Evolutionary conservation across 2,797 vertebrate genomes (phyloP).

Genomic region (Moxostoma hubbsi): DNA sequence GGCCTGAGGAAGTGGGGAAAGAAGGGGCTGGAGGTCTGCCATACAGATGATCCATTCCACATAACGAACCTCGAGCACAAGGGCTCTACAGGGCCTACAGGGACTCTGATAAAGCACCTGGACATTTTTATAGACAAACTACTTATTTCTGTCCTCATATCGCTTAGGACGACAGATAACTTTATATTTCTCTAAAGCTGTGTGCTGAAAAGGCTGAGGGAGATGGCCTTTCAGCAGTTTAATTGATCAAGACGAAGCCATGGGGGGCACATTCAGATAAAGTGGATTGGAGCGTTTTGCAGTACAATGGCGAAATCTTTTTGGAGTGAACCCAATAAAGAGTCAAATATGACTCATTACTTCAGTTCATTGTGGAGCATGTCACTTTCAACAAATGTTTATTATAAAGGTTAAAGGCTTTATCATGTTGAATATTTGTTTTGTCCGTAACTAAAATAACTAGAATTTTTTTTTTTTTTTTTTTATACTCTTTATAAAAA

Average conservation of each 20-base stretch:
- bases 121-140: conserved; percentile 87
- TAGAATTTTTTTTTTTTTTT: background rate
- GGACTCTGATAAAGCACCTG: conserved; percentile 84
- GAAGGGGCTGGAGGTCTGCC: conserved; percentile 51
- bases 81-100: conserved; percentile 72
- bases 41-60: conserved; percentile 58
- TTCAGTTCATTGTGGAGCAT: conserved; percentile 76
- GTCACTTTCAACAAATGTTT: conserved; percentile 69
- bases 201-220: conserved; percentile 69
- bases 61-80: conserved; percentile 72
- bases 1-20: conserved; percentile 68
- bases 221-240: conserved; percentile 79
- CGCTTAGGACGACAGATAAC: conserved; percentile 82
- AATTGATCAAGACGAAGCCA: conserved; percentile 84
- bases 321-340: conserved; percentile 71
- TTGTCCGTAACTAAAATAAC: background rate
- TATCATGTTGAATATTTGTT: conserved; percentile 7
- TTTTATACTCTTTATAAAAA: background rate
- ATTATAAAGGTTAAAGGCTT: conserved; percentile 73
- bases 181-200: conserved; percentile 82
- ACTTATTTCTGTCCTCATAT: conserved; percentile 83
- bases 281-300: conserved; percentile 73
- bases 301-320: conserved; percentile 79
- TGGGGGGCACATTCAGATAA: conserved; percentile 75
- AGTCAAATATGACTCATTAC: conserved; percentile 79